Base-by-base conservation (phyloP, 2,113 vertebrate genomes). In the Glaucidium brasilianum region DNA sequence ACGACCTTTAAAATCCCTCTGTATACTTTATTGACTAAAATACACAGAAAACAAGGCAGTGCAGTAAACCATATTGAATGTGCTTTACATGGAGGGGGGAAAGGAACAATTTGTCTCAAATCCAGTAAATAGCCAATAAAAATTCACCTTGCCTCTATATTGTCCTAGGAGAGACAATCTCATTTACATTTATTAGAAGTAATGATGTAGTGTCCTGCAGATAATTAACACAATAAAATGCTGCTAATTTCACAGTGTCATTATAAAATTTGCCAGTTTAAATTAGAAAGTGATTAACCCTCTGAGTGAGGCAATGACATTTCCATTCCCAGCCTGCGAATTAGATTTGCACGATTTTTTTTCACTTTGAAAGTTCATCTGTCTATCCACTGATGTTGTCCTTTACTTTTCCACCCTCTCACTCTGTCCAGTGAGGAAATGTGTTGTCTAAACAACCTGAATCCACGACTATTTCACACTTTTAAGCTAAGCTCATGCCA, bases 231-330 rank as follows among this genome's bases (percentile, higher is more conserved):
- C 98, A 98, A 97, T 98, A 98, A 98, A 98, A 98, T 98, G 98
- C 98, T 98, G 98, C 98, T 99, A 99, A 99, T 99, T 99, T 98
- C 98, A 98, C 97, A 98, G 95, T 99, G 98, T 98, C 98, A 97
- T 98, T 98, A 98, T 98, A 98, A 98, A 98, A 98, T 98, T 98
- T 98, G 96, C 97, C 96, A 97, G 97, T 98, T 98, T 98, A 98
- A 98, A 98, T 98, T 98, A 98, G 97, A 98, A 98, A 98, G 96
- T 98, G 98, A 98, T 98, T 98, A 98, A 98, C 98, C 98, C 98
- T 98, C 98, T 97, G 98, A 98, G 98, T 95, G 52, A 97, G 97
- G 96, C 97, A 98, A 98, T 98, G 98, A 98, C 98, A 98, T 98
- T 98, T 98, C 97, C 98, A 97, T 98, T 98, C 96, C 97, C 98